These are phyloP conservation scores for Fratercula arctica DNA, from an alignment of 2,797 vertebrate genomes.

Conservation along the genomic window DNA sequence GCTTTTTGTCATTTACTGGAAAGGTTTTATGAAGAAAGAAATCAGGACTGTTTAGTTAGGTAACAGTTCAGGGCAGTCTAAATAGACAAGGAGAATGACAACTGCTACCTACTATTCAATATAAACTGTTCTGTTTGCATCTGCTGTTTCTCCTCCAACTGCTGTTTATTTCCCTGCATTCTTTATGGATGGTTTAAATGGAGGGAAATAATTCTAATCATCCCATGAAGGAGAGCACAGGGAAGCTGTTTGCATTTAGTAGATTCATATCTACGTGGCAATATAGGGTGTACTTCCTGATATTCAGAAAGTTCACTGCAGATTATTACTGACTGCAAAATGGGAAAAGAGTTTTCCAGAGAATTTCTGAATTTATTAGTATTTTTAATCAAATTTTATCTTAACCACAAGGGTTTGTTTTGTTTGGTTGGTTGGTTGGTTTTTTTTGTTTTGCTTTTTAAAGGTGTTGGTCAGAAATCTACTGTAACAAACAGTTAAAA, in stretches of 20 bases:
- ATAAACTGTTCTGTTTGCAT: neutral
- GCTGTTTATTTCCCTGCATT: neutral
- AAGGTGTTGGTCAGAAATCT: neutral
- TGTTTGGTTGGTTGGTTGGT: neutral
- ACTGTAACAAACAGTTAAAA: neutral
- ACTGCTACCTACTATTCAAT: neutral
- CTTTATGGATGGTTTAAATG: neutral
- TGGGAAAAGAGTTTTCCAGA: neutral
- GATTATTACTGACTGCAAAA: neutral
- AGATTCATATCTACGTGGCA: neutral
- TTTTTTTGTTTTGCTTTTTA: neutral
- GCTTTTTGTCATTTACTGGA: neutral
- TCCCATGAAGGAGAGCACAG: neutral
- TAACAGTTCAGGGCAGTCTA: neutral
- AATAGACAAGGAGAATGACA: neutral
- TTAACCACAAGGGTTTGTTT: neutral
- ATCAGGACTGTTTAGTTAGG: neutral
- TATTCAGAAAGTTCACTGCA: neutral
- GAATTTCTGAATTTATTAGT: neutral
- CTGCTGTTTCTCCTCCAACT: neutral
- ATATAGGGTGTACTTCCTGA: neutral
- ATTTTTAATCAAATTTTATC: neutral
- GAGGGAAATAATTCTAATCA: neutral
- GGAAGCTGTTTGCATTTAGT: neutral
- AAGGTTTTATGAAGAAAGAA: constrained; percentile 32